Percentiles rank a stretch among this genome's conserved stretches.
Conservation (phyloP, 2,113 vertebrate genomes). For the Pelusios castaneus region DNA sequence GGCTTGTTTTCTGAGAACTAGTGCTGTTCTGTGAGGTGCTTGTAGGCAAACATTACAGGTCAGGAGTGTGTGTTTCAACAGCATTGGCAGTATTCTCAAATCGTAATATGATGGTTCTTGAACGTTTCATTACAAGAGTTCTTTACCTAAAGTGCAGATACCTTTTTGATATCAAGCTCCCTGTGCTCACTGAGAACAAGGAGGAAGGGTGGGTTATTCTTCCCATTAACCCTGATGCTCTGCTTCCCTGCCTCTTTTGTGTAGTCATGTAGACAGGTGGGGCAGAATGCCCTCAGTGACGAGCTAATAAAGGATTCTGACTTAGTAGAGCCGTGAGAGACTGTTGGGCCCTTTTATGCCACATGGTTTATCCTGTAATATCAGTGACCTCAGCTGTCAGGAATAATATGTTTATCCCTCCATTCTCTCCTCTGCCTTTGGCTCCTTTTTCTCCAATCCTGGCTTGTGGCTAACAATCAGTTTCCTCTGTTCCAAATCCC, state of each 20-base stretch:
- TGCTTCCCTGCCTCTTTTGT: not conserved
- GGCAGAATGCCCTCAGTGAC: not conserved
- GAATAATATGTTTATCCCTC: not conserved
- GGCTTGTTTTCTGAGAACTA: not conserved
- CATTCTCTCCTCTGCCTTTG: not conserved
- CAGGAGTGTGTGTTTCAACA: not conserved
- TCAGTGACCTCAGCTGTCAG: not conserved
- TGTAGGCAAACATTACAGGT: slow-evolving; percentile 1
- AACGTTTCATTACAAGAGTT: not conserved
- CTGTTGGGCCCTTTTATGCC: not conserved
- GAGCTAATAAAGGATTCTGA: not conserved
- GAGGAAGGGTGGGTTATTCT: not conserved
- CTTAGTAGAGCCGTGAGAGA: not conserved
- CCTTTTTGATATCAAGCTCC: not conserved
- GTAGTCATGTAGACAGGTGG: not conserved
- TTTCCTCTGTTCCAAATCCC: not conserved
- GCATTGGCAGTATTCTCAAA: not conserved
- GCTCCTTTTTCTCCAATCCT: not conserved
- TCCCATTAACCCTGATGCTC: not conserved
- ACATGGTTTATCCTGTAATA: not conserved
- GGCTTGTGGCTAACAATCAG: not conserved
- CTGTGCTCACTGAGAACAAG: not conserved
- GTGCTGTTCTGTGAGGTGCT: not conserved
- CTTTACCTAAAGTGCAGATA: not conserved
- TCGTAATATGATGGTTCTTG: not conserved